These are phyloP conservation scores for Tyto alba DNA, from an alignment of 2,113 vertebrate genomes.

Conservation along the genomic window DNA sequence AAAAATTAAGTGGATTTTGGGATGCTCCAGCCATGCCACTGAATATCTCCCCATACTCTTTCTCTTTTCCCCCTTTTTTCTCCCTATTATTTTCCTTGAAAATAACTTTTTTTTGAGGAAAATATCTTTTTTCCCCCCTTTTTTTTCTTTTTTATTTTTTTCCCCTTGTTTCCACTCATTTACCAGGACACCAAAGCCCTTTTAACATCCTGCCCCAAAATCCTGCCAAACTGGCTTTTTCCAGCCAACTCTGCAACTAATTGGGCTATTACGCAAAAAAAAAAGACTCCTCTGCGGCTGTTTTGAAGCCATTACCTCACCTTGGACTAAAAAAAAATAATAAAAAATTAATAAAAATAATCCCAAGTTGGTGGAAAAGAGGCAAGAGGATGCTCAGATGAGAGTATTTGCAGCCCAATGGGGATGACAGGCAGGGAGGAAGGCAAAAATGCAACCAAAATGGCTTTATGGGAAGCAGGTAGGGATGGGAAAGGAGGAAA, in stretches of 20 bases:
- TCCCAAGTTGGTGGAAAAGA: not conserved
- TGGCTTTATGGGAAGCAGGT: not conserved
- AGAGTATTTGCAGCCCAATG: not conserved
- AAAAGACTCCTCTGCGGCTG: not conserved
- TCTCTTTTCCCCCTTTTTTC: not conserved
- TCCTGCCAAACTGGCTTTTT: not conserved
- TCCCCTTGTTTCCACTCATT: not conserved
- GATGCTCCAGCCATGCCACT: not conserved
- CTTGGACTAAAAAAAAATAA: not conserved
- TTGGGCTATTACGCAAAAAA: not conserved
- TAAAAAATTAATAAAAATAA: not conserved
- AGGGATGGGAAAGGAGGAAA: not conserved
- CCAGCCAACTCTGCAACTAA: constrained; percentile 3
- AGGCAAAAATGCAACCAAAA: not conserved
- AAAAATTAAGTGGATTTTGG: not conserved
- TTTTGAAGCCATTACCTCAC: not conserved
- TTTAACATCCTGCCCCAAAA: not conserved
- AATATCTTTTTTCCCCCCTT: not conserved
- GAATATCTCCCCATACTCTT: not conserved
- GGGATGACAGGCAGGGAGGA: not conserved
- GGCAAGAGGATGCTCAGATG: not conserved
- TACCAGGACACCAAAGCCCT: not conserved
- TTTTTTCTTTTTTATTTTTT: not conserved
- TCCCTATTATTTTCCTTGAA: not conserved
- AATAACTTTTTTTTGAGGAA: not conserved